Evolutionary conservation across 2,113 vertebrate genomes (phyloP).

Genomic region (Corythornis cristatus): DNA sequence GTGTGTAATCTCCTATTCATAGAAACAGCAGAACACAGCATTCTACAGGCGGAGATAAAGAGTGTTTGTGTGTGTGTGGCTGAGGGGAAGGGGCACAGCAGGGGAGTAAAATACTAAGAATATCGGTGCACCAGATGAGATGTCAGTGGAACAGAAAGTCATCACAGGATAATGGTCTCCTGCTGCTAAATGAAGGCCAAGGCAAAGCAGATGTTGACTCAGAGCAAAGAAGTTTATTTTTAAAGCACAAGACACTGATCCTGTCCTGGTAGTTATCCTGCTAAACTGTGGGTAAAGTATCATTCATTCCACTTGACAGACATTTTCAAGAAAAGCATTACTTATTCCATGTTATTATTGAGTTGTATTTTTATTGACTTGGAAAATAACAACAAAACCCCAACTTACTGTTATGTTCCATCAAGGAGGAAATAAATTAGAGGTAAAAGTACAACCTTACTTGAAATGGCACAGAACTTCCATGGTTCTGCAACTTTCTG

Average conservation of each 20-base stretch:
- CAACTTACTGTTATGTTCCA: neutral
- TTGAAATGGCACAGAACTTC: neutral
- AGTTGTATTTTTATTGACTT: neutral
- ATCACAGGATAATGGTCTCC: constrained; percentile 73
- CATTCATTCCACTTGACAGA: constrained; percentile 37
- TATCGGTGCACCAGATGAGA: constrained; percentile 70
- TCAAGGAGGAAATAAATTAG: neutral
- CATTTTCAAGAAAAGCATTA: neutral
- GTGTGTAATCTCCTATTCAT: constrained; percentile 41
- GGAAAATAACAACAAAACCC: neutral
- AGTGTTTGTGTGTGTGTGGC: constrained; percentile 69
- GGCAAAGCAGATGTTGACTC: constrained; percentile 74
- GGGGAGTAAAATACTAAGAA: constrained; percentile 65
- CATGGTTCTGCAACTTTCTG: neutral
- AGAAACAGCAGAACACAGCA: constrained; percentile 35
- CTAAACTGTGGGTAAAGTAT: constrained; percentile 6
- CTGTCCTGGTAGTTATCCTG: constrained; percentile 30
- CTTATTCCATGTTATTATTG: neutral
- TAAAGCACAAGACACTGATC: constrained; percentile 63
- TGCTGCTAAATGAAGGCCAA: constrained; percentile 73
- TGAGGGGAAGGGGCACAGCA: constrained; percentile 67
- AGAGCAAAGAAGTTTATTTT: constrained; percentile 69
- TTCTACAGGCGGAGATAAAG: constrained; percentile 65
- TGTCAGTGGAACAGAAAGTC: constrained; percentile 73
- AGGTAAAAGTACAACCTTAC: neutral